These are phyloP conservation scores for Archaeoteleia sp. DNA, from an alignment of 2,888 invertebrate species.

Conservation along the genomic window DNA sequence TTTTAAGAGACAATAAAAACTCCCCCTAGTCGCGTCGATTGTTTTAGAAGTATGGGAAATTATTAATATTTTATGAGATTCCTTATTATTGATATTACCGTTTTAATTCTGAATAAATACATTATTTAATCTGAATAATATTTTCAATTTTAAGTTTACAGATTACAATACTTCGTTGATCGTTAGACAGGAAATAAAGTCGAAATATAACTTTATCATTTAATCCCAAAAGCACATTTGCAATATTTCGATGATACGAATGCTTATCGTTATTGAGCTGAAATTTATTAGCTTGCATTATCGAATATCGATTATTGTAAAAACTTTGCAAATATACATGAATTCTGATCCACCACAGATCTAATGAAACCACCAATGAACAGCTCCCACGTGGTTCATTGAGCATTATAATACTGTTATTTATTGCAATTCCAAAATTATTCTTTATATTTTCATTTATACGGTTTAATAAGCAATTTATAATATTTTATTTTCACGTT, in stretches of 20 bases:
- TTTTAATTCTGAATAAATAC: no score
- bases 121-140: no score
- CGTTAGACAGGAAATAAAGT: slow-evolving; percentile 38
- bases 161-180: slow-evolving; percentile 21
- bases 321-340: slow-evolving; percentile 68
- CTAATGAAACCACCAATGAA: slow-evolving; percentile 38
- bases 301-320: slow-evolving; percentile 72
- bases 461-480: slow-evolving; percentile 26
- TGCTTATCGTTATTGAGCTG: slow-evolving; percentile 68
- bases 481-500: slow-evolving; percentile 14
- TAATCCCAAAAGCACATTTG: slow-evolving; percentile 66
- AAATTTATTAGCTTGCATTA: slow-evolving; percentile 73
- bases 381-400: slow-evolving; percentile 49
- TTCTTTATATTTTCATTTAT: slow-evolving; percentile 36
- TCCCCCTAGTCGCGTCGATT: slow-evolving; percentile 46
- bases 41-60: no score
- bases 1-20: slow-evolving; percentile 63
- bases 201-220: slow-evolving; percentile 53
- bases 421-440: slow-evolving; percentile 39
- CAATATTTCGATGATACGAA: slow-evolving; percentile 70
- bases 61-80: no score
- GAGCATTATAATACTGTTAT: slow-evolving; percentile 37
- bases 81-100: no score
- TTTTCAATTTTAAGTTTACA: slow-evolving; percentile 25
- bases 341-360: slow-evolving; percentile 52